Evolutionary conservation across 2,888 invertebrate species (phyloP).

Genomic region (Pristionchus japonicus): DNA sequence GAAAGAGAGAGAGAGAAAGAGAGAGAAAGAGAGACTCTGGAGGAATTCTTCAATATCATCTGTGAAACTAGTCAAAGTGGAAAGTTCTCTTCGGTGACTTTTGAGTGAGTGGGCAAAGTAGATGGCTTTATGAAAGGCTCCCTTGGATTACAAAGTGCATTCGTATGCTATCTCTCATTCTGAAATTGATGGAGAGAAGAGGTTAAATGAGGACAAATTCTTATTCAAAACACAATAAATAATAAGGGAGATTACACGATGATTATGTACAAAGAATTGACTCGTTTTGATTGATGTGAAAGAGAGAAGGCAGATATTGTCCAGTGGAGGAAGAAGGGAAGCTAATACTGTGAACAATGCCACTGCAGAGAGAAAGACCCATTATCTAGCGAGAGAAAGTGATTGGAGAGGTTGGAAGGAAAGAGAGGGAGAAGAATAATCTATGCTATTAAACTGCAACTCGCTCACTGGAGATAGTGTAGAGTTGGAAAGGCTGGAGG

Average conservation of each 20-base stretch:
- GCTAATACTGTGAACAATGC: not conserved
- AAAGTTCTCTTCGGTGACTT: no score
- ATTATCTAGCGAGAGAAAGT: not conserved
- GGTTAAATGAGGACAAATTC: no score
- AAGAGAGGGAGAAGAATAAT: not conserved
- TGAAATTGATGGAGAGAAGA: no score
- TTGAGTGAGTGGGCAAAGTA: no score
- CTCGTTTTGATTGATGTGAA: constrained; percentile 4
- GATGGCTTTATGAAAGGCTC: no score
- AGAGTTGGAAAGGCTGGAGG: not conserved
- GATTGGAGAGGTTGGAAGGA: not conserved
- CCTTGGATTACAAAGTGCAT: no score
- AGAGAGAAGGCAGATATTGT: not conserved
- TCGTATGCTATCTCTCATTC: no score
- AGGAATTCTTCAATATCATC: not conserved
- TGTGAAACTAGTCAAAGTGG: not conserved
- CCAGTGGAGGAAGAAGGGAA: not conserved
- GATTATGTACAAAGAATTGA: not conserved
- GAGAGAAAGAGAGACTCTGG: no score
- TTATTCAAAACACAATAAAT: not conserved
- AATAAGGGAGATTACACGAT: not conserved
- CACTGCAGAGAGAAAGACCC: not conserved
- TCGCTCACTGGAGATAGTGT: not conserved
- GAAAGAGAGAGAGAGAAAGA: no score
- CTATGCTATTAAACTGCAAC: not conserved